phyloP scores from a whole-genome alignment of 2,797 vertebrate species.

The Potorous gilbertii region DNA sequence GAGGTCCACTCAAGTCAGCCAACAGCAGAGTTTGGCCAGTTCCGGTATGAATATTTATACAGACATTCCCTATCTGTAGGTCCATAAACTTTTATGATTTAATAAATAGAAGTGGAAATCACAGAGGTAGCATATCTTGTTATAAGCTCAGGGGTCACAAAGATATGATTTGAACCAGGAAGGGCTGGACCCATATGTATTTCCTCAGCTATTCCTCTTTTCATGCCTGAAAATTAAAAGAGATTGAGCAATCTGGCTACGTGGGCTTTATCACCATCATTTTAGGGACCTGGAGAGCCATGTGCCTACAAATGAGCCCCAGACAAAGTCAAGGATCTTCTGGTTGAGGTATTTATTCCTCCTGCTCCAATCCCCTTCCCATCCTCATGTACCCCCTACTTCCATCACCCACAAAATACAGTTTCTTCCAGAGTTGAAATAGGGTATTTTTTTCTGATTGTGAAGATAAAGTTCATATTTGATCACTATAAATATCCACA shows the following conservation, averaged over 20 bases:
- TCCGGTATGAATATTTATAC: constrained; percentile 42
- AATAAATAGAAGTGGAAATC: constrained; percentile 61
- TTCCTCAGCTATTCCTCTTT: constrained; percentile 53
- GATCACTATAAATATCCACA: constrained; percentile 65
- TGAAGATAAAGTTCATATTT: constrained; percentile 64
- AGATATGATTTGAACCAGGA: constrained; percentile 48
- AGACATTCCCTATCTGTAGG: constrained; percentile 48
- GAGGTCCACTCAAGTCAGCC: not conserved
- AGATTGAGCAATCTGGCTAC: constrained; percentile 64
- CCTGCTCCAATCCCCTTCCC: not conserved
- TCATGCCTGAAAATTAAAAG: constrained; percentile 61
- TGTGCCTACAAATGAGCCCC: constrained; percentile 54
- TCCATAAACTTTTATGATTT: constrained; percentile 45
- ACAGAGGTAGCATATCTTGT: constrained; percentile 48
- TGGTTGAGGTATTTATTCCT: not conserved
- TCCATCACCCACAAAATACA: not conserved
- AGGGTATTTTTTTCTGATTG: constrained; percentile 53
- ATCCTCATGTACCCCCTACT: not conserved
- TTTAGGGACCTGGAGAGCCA: constrained; percentile 56
- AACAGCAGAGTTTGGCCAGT: not conserved
- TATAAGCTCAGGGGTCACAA: constrained; percentile 18
- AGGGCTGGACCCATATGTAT: constrained; percentile 40
- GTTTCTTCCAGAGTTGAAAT: constrained; percentile 57
- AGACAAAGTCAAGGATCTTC: constrained; percentile 8
- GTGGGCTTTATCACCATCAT: constrained; percentile 60